Evolutionary conservation across 2,888 invertebrate species (phyloP).

Genomic region (Phasia obesa): DNA sequence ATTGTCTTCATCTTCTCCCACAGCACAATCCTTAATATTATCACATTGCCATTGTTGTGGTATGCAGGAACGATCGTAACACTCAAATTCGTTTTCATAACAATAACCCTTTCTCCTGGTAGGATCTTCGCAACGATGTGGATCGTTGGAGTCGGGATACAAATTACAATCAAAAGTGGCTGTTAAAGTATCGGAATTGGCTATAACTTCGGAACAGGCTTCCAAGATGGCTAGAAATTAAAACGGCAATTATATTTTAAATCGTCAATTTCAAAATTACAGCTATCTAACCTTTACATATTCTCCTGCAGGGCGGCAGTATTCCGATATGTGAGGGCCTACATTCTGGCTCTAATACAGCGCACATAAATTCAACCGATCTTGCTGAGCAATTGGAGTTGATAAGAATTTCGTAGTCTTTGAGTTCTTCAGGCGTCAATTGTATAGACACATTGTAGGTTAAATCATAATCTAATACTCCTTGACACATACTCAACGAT

Average conservation of each 20-base stretch:
- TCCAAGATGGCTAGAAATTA: conserved; percentile 84
- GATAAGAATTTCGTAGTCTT: conserved; percentile 85
- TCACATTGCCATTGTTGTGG: conserved; percentile 85
- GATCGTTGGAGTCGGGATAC: conserved; percentile 84
- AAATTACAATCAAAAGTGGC: conserved; percentile 85
- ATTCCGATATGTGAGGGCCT: conserved; percentile 84
- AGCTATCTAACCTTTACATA: conserved; percentile 85
- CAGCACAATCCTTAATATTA: conserved; percentile 83
- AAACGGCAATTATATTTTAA: neutral
- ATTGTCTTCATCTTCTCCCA: conserved; percentile 83
- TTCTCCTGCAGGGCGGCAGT: conserved; percentile 86
- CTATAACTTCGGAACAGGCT: conserved; percentile 85
- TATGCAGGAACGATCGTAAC: conserved; percentile 85
- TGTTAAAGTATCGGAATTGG: conserved; percentile 83
- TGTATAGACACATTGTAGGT: conserved; percentile 82
- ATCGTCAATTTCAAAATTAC: neutral
- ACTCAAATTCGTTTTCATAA: conserved; percentile 84
- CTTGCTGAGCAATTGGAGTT: conserved; percentile 86
- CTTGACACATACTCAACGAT: conserved; percentile 84
- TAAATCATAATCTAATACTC: conserved; percentile 87
- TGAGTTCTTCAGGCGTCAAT: conserved; percentile 79
- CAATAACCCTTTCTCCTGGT: conserved; percentile 83
- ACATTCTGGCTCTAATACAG: conserved; percentile 87
- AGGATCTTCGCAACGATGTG: conserved; percentile 84
- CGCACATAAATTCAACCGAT: conserved; percentile 85